A percentile compares a stretch with the other conserved stretches of the same genome.
Conservation (phyloP, 1,140 invertebrate species). For the Drosophila novamexicana region DNA sequence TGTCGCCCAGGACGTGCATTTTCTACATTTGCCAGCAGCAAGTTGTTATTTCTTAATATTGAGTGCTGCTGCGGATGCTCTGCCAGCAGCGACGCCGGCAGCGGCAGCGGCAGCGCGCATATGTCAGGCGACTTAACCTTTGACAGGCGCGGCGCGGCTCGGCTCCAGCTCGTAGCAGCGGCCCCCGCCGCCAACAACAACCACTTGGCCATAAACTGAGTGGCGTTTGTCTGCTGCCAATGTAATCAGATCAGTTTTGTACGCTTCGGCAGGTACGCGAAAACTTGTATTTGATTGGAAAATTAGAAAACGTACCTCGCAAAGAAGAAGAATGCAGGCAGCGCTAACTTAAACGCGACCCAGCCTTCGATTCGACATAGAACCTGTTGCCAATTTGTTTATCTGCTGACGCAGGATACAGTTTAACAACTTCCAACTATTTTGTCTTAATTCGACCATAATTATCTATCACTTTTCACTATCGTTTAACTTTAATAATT, state of each 20-base stretch:
- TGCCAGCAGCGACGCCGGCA: background rate
- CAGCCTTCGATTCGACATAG: no score
- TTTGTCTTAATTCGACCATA: no score
- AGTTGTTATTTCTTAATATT: constrained; percentile 82
- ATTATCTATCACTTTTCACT: no score
- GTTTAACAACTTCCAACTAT: no score
- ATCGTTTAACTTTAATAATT: background rate
- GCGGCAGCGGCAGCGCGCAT: constrained; percentile 14
- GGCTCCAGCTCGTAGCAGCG: background rate
- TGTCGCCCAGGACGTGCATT: constrained; percentile 40
- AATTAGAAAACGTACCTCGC: constrained; percentile 24
- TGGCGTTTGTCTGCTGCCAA: constrained; percentile 40
- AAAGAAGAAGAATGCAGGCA: no score
- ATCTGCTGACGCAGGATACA: background rate
- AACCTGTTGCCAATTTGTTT: constrained; percentile 21
- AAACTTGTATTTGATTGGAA: constrained; percentile 44
- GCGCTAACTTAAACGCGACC: no score
- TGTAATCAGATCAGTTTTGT: constrained; percentile 52
- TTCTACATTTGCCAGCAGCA: constrained; percentile 45
- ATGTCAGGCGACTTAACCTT: constrained; percentile 50
- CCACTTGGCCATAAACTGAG: constrained; percentile 44
- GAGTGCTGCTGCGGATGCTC: constrained; percentile 41
- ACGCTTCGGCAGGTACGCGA: constrained; percentile 31
- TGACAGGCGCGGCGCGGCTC: constrained; percentile 22
- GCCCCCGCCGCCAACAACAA: no score